phyloP scores from a whole-genome alignment of 2,113 vertebrate species.

The Oreochromis aureus region DNA sequence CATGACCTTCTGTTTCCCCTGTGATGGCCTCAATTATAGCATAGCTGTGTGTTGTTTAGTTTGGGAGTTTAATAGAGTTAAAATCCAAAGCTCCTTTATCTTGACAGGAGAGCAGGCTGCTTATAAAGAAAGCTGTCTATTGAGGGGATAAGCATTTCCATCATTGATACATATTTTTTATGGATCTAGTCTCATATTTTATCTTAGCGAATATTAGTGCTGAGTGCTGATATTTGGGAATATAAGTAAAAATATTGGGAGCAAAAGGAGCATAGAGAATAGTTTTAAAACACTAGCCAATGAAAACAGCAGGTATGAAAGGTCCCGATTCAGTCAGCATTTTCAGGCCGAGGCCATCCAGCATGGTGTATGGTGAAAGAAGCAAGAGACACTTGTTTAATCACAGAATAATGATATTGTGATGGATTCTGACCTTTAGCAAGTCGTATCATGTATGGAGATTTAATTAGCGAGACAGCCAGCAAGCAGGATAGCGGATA shows the following conservation, averaged over 20 bases:
- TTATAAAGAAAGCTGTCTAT: not conserved
- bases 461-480: slow-evolving; percentile 69
- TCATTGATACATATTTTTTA: not conserved
- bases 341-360: not conserved
- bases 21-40: not conserved
- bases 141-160: not conserved
- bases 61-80: not conserved
- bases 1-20: no score
- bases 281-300: not conserved
- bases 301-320: not conserved
- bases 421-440: slow-evolving; percentile 76
- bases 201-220: not conserved
- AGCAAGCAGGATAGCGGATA: slow-evolving; percentile 47
- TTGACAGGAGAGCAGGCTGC: not conserved
- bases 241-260: not conserved
- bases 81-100: not conserved
- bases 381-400: slow-evolving; percentile 57
- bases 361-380: slow-evolving; percentile 2
- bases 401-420: slow-evolving; percentile 70
- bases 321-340: not conserved
- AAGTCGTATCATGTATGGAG: slow-evolving; percentile 68
- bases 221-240: not conserved
- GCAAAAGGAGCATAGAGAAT: not conserved
- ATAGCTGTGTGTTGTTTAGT: not conserved
- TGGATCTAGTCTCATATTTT: not conserved